Base-by-base conservation (phyloP, 2,888 invertebrate species). In the Diabrotica balteata region DNA sequence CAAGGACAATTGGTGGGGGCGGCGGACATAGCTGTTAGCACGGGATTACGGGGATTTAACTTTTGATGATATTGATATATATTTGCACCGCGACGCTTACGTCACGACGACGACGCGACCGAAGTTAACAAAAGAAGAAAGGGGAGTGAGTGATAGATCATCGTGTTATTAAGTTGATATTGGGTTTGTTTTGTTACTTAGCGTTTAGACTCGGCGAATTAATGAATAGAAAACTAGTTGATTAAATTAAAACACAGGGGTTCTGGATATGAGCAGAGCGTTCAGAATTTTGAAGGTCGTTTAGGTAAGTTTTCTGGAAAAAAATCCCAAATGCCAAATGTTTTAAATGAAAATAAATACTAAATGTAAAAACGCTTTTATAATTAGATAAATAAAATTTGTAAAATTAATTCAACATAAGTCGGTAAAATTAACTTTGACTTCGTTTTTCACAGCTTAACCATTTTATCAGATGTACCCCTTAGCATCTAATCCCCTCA, bases 91-190 rank as follows among this genome's bases (percentile, higher is more conserved):
- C 44, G 51, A 45, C 61, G 53, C 55, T 45, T 57, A 44, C 55
- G 55, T 45, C 55, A 57, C 55, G 55, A 57, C 53, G 53, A 9
- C 53, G 53, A 9, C 11, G 11, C 61, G 53, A 32, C 32, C 32
- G 32, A 32, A 32, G 32, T 44, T 70, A 69, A 72, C 65, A 66
- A 66, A 72, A 67, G 74, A 74, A 73, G 74, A 57, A 57, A 57
- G 75, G 75, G 71, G 75, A 71, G 70, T 71, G 69, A 73, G 70
- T 71, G 69, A 73, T 72, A 68, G 71, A 78, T 75, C 75, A 75
- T 57, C 55, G 74, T 76, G 78, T 79, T 79, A 80, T 79, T 80
- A 79, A 79, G 77, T 76, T 75, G 72, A 68, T 68, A 43, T 45
- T 57, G n/a, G 45, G 53, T 69, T 53, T 43, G 46, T n/a, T 45